Evolutionary conservation across 1,140 invertebrate species (phyloP), one percentile per base, ranked within the genome.

Genomic region (Papilio aristodemus): DNA sequence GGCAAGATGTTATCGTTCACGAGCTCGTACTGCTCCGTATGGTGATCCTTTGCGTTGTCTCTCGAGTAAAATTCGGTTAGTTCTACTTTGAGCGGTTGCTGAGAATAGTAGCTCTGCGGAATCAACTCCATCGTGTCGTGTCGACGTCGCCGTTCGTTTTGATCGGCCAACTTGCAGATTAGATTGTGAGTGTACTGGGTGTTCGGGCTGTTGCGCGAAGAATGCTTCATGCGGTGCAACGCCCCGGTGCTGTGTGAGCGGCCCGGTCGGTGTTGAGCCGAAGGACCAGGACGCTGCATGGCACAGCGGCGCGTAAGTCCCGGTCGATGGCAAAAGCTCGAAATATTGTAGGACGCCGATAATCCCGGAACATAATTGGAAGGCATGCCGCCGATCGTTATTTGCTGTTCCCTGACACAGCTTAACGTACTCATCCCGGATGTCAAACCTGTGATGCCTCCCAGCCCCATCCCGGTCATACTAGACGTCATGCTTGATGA

Each of bases 11-110:
- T 91, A 59, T 92, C 91, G 62, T 93, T 92, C 0, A 93, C 91
- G 25, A 94, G 77, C 75, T 95, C 94, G 80, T 94, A 96, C 72
- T 93, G 92, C 68, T 93, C 92, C 10, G 95, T 95, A 74, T 94
- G 94, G 79, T 95, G 94, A 39, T 93, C 92, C 72, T 92, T 92
- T 13, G 46, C 46, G 22, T 54, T 54, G 19, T 94, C 93, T 64
- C 91, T 83, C 8, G 93, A 92, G 78, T 95, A 94, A 69, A 95
- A 93, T 76, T 95, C 94, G 4, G 94, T 92, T 2, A 92, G 79
- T 39, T 94, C 91, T 4, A 95, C 93, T 73, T 92, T 92, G 66
- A 95, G 77, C 1, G 93, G 93, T 57, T 93, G 92, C 80, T 92
- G 90, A 4, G 88, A 90, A 70, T 91, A 92, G 72, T 89, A 91